phyloP scores from a whole-genome alignment of 1,140 invertebrate species.

The Diachasma alloeum region DNA sequence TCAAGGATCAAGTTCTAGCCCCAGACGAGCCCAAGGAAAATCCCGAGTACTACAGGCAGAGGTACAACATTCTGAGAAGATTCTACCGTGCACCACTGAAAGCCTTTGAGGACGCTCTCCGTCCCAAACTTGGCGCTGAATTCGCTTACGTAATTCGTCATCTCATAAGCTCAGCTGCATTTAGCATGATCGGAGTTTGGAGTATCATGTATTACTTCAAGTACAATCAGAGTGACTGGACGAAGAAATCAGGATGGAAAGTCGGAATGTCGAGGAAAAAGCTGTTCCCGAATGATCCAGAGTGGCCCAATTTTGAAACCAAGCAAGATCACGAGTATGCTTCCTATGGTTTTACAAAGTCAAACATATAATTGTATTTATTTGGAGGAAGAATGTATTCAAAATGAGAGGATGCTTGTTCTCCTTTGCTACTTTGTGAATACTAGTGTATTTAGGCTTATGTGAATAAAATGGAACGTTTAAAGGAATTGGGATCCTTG shows the following conservation, averaged over 20 bases:
- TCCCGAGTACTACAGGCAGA: slow-evolving; percentile 70
- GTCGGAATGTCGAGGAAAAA: not conserved
- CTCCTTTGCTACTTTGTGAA: not conserved
- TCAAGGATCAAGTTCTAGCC: slow-evolving; percentile 81
- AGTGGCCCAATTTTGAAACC: slow-evolving; percentile 17
- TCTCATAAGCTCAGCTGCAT: slow-evolving; percentile 4
- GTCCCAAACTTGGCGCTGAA: slow-evolving; percentile 13
- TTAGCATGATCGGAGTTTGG: not conserved
- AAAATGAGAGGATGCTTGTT: not conserved
- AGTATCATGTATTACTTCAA: slow-evolving; percentile 14
- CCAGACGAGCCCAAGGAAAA: slow-evolving; percentile 77
- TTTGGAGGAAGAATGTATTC: not conserved
- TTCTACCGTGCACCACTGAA: slow-evolving; percentile 78
- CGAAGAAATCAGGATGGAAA: slow-evolving; percentile 7
- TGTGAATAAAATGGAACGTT: not conserved
- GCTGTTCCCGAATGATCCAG: not conserved
- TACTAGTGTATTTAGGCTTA: not conserved
- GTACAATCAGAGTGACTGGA: slow-evolving; percentile 21
- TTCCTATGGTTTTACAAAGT: slow-evolving; percentile 15
- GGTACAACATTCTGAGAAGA: slow-evolving; percentile 80
- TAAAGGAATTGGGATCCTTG: too few relatives aligned
- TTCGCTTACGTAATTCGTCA: slow-evolving; percentile 9
- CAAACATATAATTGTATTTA: slow-evolving; percentile 16
- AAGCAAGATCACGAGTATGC: slow-evolving; percentile 15
- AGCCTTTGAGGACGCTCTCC: slow-evolving; percentile 61